Evolutionary conservation across 2,113 vertebrate genomes (phyloP).

Genomic region (Triplophysa dalaica): DNA sequence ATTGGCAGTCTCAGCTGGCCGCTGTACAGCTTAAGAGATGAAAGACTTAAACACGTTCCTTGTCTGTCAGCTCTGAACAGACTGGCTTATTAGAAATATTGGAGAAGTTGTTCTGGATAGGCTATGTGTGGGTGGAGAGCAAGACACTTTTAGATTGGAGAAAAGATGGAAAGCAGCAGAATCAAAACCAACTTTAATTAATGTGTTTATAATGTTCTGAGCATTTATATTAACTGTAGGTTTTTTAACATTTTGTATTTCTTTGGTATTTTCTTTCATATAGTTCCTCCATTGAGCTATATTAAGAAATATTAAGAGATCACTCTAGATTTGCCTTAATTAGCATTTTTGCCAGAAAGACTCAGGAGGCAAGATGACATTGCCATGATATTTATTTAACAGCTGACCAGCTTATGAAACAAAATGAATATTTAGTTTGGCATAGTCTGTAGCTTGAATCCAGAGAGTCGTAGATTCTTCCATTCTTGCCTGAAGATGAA

Average conservation of each 20-base stretch:
- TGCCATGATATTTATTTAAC: too few species aligned
- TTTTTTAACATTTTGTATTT: not conserved
- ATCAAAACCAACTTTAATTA: slow-evolving; percentile 6
- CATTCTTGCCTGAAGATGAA: too few species aligned
- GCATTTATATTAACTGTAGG: not conserved
- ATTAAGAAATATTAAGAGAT: too few species aligned
- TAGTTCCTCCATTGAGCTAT: too few species aligned
- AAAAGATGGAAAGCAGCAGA: not conserved
- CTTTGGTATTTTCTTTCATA: too few species aligned
- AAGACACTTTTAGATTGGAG: slow-evolving; percentile 13
- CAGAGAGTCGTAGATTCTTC: too few species aligned
- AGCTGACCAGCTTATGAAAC: too few species aligned
- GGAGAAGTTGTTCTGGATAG: slow-evolving; percentile 43
- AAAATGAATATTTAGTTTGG: too few species aligned
- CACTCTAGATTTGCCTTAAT: too few species aligned
- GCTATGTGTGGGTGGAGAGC: slow-evolving; percentile 33
- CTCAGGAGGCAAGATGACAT: too few species aligned
- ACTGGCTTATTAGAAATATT: slow-evolving; percentile 64
- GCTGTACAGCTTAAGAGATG: not conserved
- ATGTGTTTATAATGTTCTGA: not conserved
- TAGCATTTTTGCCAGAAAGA: too few species aligned
- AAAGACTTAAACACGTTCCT: not conserved
- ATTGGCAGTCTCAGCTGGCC: slow-evolving; percentile 12
- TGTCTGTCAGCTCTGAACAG: slow-evolving; percentile 32
- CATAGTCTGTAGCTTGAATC: too few species aligned